Evolutionary conservation across 1,140 invertebrate species (phyloP), one percentile per base, ranked within the genome.

Genomic region (Lepidurus apus): DNA sequence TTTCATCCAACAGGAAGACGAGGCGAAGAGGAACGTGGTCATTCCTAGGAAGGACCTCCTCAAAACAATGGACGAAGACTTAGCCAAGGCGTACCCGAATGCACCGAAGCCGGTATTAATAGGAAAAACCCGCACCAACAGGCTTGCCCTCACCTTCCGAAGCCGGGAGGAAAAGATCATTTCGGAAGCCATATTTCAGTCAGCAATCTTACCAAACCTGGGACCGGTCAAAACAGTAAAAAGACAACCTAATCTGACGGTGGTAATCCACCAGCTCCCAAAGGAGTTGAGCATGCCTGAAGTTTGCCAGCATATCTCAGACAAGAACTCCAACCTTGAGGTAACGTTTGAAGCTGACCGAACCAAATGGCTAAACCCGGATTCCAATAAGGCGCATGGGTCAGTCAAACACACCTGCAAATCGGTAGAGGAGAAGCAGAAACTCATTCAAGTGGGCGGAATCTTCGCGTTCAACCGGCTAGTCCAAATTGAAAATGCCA

Each of bases 251-350:
- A n/a, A n/a, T n/a, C n/a, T n/a, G n/a, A n/a, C n/a, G n/a, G n/a
- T n/a, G n/a, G n/a, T 76, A 21, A 42, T 76, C 9, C 75, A 76
- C 75, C 75, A 42, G 42, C 75, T 76, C n/a, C 75, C 75, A 74
- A 26, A 42, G 11, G 74, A 74, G 24, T 11, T 13, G 42, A 42
- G 42, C 24, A 42, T 26, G n/a, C 42, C 42, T n/a, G 75, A 42
- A 1, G 3, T 74, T 21, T 24, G 1, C 42, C 13, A 24, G 42
- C 74, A 74, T 42, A 24, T 74, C 11, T n/a, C 24, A 1, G 75
- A 76, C 24, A 76, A 43, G 42, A 76, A 76, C 42, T 42, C 42
- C 9, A 42, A 76, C 3, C n/a, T 76, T 1, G 44, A 76, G 9
- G 44, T 76, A 42, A 26, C 42, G n/a, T 44, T 26, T 4, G 75